These are phyloP conservation scores for Pseudachorutes palmiensis DNA, from an alignment of 1,140 invertebrate genomes.

Conservation along the genomic window DNA sequence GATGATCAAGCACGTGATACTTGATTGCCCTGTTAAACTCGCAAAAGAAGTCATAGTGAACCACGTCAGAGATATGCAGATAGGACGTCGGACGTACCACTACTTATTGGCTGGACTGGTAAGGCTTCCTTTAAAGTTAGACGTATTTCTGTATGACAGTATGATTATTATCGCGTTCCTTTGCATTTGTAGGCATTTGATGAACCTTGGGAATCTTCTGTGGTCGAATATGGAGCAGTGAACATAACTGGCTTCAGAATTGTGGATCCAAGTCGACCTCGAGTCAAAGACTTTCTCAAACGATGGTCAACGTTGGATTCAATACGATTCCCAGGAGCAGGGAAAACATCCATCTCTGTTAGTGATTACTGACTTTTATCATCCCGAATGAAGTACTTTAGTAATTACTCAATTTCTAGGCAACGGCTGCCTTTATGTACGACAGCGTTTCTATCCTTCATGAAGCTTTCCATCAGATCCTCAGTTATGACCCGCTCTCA, in stretches of 20 bases:
- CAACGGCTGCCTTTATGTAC: constrained; percentile 66
- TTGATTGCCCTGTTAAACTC: constrained; percentile 44
- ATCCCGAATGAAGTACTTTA: background rate
- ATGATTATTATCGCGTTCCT: background rate
- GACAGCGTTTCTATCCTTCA: constrained; percentile 83
- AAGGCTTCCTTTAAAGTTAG: constrained; percentile 9
- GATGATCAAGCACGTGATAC: constrained; percentile 43
- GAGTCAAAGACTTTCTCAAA: constrained; percentile 55
- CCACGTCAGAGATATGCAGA: constrained; percentile 45
- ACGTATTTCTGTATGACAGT: background rate
- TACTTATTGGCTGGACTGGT: constrained; percentile 46
- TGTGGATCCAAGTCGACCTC: constrained; percentile 63
- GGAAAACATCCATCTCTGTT: constrained; percentile 34
- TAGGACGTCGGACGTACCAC: constrained; percentile 47
- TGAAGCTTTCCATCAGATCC: constrained; percentile 74
- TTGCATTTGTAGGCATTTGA: constrained; percentile 31
- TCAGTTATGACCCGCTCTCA: constrained; percentile 61
- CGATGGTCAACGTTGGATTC: constrained; percentile 26
- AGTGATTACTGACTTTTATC: constrained; percentile 12
- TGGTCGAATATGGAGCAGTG: constrained; percentile 46
- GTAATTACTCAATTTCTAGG: no score
- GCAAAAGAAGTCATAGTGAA: constrained; percentile 45
- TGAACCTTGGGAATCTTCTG: constrained; percentile 31
- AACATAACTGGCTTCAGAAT: constrained; percentile 93
- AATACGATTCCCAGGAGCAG: constrained; percentile 33